phyloP scores from a whole-genome alignment of 2,113 vertebrate species.

The Crocuta crocuta region DNA sequence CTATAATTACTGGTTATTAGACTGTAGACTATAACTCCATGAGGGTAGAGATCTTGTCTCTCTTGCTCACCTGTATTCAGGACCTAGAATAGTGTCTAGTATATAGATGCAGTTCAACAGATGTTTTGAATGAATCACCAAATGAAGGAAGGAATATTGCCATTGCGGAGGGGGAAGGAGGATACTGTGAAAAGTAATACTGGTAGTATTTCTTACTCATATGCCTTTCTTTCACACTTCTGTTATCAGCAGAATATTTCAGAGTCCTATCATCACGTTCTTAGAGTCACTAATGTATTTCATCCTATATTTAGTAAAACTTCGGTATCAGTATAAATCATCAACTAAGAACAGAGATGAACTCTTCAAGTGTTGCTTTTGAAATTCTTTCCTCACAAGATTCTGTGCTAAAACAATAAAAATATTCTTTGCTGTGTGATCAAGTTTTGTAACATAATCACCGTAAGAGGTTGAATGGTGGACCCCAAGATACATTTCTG shows the following conservation, averaged over 20 bases:
- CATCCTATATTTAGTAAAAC: background rate
- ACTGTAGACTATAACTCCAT: background rate
- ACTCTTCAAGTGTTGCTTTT: background rate
- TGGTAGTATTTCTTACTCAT: background rate
- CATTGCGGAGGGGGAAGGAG: background rate
- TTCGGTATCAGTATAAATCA: background rate
- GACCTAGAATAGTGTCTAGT: background rate
- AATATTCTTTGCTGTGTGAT: background rate
- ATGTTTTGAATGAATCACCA: background rate
- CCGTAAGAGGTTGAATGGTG: background rate
- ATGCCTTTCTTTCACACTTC: background rate
- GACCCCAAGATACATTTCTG: background rate
- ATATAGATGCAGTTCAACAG: background rate
- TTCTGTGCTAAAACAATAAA: background rate
- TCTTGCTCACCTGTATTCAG: background rate
- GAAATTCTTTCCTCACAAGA: background rate
- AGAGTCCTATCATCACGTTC: background rate
- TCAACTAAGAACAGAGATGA: background rate
- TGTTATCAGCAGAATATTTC: background rate
- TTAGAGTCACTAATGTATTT: background rate
- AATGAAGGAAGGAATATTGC: background rate
- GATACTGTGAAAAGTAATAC: background rate
- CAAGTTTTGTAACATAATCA: background rate
- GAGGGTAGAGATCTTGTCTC: background rate
- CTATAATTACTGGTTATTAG: background rate